Evolutionary conservation across 2,888 invertebrate species (phyloP), one percentile per base, ranked within the genome.

Genomic region (Drosophila robusta): DNA sequence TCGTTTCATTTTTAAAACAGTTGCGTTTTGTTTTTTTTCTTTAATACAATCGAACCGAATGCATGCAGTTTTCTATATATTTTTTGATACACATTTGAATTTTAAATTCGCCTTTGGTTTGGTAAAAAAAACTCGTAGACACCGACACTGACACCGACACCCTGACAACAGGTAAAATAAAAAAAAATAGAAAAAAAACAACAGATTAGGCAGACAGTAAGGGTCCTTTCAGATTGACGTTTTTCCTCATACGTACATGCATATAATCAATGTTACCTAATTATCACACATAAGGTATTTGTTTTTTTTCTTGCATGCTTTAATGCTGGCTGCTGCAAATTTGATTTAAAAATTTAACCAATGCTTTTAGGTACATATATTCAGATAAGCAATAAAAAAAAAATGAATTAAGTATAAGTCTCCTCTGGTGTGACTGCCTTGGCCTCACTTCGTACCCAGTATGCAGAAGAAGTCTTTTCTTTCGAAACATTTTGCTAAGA

Each of bases 271-370:
- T 70, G 34, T 44, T 57, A 45, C 18, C 54, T 45, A 55, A 34
- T 46, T 39, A 46, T 36, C 45, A 50, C 16, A 56, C 32, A 49
- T 29, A 41, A 57, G 66, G 41, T 26, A 52, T 38, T 38, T 41
- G 34, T 26, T 52, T 76, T 70, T 70, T 78, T 56, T 78, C 68
- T 77, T 91, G 91, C 91, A 91, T 91, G 91, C 78, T 74, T 65
- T 78, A 87, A 90, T 90, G 90, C 90, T 91, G 91, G 90, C 91
- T 91, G 91, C 89, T 86, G 89, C 91, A 90, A 89, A 89, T 84
- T 80, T 83, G 77, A 75, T 75, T 87, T 29, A 24, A 42, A 58
- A 54, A 32, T 34, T 64, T 50, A 46, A 67, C 42, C 52, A 73
- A 66, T 63, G 86, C 78, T 80, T 83, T 68, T 80, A 86, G 67